Evolutionary conservation across 2,797 vertebrate species (phyloP).

Genomic region (Meriones psammophilus): DNA sequence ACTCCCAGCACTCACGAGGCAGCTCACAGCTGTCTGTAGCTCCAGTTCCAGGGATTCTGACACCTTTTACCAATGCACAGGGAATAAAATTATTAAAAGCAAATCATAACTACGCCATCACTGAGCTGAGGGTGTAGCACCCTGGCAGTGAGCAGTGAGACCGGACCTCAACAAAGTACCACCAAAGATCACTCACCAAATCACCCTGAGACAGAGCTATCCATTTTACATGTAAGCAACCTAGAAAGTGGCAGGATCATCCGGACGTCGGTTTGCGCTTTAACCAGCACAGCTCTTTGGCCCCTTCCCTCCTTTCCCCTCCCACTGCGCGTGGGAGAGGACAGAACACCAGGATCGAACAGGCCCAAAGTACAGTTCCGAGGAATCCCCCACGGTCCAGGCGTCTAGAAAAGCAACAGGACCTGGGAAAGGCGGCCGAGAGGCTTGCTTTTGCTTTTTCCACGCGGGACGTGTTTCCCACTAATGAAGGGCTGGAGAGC

Average conservation of each 20-base stretch:
- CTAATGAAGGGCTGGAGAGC: not conserved
- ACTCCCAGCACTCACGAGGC: too few species aligned
- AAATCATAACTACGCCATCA: not conserved
- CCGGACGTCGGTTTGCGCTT: not conserved
- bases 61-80: too few species aligned
- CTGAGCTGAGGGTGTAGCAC: not conserved
- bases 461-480: not conserved
- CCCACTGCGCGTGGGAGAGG: not conserved
- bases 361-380: not conserved
- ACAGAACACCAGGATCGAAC: not conserved
- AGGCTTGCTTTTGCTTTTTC: not conserved
- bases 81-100: too few species aligned
- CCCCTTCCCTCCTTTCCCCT: not conserved
- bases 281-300: not conserved
- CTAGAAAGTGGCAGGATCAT: not conserved
- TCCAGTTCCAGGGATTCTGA: too few species aligned
- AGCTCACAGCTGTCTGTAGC: too few species aligned
- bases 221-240: not conserved
- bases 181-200: not conserved
- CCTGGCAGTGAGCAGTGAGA: not conserved
- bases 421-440: not conserved
- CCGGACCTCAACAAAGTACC: too few species aligned
- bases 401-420: not conserved
- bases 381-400: not conserved
- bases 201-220: not conserved